phyloP scores from a whole-genome alignment of 2,113 vertebrate genomes.

The Ptyas mucosa region DNA sequence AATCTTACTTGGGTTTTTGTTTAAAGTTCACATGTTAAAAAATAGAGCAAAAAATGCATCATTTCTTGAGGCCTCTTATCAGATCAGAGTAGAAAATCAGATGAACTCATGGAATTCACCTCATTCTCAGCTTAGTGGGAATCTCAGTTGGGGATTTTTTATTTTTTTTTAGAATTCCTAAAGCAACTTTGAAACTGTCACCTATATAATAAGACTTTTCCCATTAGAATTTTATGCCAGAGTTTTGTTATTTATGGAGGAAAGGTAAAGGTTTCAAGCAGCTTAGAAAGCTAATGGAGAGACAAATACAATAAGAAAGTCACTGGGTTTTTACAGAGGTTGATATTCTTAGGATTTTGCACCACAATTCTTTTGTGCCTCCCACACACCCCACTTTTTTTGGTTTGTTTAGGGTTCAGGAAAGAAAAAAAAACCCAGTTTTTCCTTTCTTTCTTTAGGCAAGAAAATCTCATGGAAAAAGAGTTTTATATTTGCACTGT shows the following conservation, averaged over 20 bases:
- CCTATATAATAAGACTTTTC: background rate
- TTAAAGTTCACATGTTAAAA: background rate
- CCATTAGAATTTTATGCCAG: constrained; percentile 16
- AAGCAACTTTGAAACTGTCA: background rate
- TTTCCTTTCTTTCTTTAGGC: constrained; percentile 21
- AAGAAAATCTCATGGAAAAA: constrained; percentile 10
- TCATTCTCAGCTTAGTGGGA: background rate
- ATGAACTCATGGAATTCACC: background rate
- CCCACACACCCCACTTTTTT: background rate
- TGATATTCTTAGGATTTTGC: constrained; percentile 4
- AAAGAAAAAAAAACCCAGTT: constrained; percentile 34
- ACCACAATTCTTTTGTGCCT: background rate
- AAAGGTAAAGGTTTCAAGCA: background rate
- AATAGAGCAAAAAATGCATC: background rate
- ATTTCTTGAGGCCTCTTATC: background rate
- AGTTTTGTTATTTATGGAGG: constrained; percentile 6
- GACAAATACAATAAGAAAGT: background rate
- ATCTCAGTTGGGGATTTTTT: background rate
- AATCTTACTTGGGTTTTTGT: background rate
- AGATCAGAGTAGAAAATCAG: background rate
- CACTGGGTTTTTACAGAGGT: background rate
- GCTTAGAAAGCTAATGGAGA: constrained; percentile 3
- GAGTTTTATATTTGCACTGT: constrained; percentile 2
- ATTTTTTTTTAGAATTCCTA: background rate
- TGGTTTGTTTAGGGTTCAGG: background rate